These are phyloP conservation scores for Limenitis camilla DNA, from an alignment of 2,888 invertebrate species.

Conservation along the genomic window DNA sequence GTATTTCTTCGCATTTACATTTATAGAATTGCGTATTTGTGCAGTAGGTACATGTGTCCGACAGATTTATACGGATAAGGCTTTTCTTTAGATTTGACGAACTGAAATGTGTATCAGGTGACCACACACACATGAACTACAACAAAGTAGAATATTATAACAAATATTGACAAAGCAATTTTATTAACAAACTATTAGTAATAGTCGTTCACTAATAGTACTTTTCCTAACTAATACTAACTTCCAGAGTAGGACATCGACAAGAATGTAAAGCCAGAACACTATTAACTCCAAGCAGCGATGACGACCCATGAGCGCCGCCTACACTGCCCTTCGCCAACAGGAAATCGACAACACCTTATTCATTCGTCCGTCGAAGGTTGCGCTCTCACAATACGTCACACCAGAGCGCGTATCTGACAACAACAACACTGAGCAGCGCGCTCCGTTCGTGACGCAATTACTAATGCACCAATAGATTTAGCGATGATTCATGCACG, in stretches of 20 bases:
- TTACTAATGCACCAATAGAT: constrained; percentile 21
- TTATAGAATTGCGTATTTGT: too few relatives aligned
- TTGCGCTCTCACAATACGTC: constrained; percentile 11
- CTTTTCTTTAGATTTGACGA: too few relatives aligned
- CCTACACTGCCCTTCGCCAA: constrained; percentile 6
- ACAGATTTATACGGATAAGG: too few relatives aligned
- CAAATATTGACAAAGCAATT: too few relatives aligned
- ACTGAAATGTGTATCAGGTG: too few relatives aligned
- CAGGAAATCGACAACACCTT: constrained; percentile 10
- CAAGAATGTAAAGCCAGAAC: constrained; percentile 40
- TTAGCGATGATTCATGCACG: constrained; percentile 21
- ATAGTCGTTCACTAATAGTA: neutral
- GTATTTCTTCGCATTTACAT: too few relatives aligned
- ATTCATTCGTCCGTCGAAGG: constrained; percentile 6
- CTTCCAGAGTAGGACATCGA: constrained; percentile 38
- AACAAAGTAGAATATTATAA: too few relatives aligned
- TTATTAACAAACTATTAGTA: too few relatives aligned
- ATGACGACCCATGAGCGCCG: constrained; percentile 16
- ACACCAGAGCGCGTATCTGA: constrained; percentile 3
- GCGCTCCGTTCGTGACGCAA: constrained; percentile 28
- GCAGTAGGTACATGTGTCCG: too few relatives aligned
- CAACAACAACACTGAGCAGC: neutral
- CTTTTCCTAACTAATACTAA: constrained; percentile 32
- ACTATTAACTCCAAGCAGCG: constrained; percentile 37
- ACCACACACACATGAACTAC: too few relatives aligned